A percentile compares a stretch with the other conserved stretches of the same genome.
phyloP scores from a whole-genome alignment of 2,113 vertebrate species.

The Ceuthmochares aereus region DNA sequence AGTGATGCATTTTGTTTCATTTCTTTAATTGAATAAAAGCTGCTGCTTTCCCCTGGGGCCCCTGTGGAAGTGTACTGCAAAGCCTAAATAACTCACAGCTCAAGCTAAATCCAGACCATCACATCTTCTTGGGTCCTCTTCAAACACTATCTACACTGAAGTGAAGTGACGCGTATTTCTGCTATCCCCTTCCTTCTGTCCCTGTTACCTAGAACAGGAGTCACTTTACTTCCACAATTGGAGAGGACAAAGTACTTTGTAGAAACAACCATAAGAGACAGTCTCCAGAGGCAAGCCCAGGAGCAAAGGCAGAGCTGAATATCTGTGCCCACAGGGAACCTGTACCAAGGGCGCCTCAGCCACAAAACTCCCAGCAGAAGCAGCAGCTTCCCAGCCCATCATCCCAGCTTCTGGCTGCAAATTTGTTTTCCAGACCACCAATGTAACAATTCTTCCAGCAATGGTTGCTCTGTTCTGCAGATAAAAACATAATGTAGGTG shows the following conservation, averaged over 20 bases:
- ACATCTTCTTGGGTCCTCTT: not conserved
- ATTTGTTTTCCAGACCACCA: not conserved
- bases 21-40: not conserved
- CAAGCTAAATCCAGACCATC: not conserved
- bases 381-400: not conserved
- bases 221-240: not conserved
- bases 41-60: not conserved
- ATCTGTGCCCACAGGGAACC: not conserved
- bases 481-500: not conserved
- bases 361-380: not conserved
- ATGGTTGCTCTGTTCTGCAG: fast-evolving
- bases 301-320: not conserved
- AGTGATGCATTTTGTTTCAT: not conserved
- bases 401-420: not conserved
- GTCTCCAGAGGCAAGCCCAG: not conserved
- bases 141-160: not conserved
- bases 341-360: not conserved
- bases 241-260: not conserved
- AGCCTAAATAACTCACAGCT: not conserved
- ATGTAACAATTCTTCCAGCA: not conserved
- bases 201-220: not conserved
- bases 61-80: not conserved
- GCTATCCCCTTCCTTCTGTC: not conserved
- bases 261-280: not conserved
- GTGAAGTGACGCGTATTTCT: not conserved